A percentile compares a stretch with the other conserved stretches of the same genome.
These are phyloP conservation scores for Lottia gigantea DNA, from an alignment of 2,888 invertebrate species.

Conservation along the genomic window DNA sequence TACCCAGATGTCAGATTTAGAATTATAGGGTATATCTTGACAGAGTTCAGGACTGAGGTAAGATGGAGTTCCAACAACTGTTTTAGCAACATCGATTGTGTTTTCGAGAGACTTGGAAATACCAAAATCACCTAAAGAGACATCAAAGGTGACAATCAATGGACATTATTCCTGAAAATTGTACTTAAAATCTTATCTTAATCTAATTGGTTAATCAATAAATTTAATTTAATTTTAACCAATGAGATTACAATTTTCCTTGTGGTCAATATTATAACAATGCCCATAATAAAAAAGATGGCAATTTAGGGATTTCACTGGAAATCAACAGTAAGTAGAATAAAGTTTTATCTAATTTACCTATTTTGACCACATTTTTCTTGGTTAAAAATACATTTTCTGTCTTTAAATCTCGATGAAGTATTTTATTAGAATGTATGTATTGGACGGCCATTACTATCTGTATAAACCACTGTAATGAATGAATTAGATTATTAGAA, in stretches of 20 bases:
- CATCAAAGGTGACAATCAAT: no score
- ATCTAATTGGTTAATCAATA: background rate
- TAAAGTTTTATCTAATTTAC: no score
- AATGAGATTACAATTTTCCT: background rate
- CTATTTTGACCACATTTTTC: slow-evolving; percentile 62
- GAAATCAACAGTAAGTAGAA: no score
- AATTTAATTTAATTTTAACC: background rate
- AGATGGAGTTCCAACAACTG: slow-evolving; percentile 65
- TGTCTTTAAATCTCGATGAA: slow-evolving; percentile 65
- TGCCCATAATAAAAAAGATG: background rate
- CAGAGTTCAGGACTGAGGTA: slow-evolving; percentile 67
- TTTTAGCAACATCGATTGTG: slow-evolving; percentile 63
- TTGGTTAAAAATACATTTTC: slow-evolving; percentile 66
- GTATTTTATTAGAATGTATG: slow-evolving; percentile 61
- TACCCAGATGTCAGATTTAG: slow-evolving; percentile 67
- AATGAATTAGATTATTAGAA: slow-evolving; percentile 6
- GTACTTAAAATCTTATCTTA: background rate
- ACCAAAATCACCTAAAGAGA: slow-evolving; percentile 63
- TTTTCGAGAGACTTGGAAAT: slow-evolving; percentile 64
- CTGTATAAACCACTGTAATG: slow-evolving; percentile 64
- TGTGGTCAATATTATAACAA: no score
- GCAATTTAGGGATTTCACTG: background rate
- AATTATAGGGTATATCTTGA: slow-evolving; percentile 66
- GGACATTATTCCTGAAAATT: background rate
- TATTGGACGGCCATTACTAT: slow-evolving; percentile 65